Percentiles rank a stretch among this genome's conserved stretches.
Conservation (phyloP, 2,888 invertebrate species). For the Eulithis testata region DNA sequence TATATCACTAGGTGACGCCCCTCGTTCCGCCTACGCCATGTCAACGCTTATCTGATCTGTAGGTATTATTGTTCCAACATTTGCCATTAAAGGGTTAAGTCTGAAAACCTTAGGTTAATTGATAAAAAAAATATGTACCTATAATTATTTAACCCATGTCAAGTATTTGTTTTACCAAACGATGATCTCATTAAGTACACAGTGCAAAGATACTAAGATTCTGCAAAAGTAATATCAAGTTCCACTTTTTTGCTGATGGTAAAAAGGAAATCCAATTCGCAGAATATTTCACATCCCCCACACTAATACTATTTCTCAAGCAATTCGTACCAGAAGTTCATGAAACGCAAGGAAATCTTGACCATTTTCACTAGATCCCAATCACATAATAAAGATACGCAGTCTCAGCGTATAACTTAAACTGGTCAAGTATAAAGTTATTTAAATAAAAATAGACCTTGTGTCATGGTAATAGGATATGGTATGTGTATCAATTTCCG, state of each 20-base stretch:
- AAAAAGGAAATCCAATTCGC: conserved; percentile 46
- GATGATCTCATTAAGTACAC: too few species aligned
- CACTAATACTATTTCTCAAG: conserved; percentile 71
- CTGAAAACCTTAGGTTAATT: conserved; percentile 6
- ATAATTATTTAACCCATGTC: not conserved
- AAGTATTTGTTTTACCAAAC: too few species aligned
- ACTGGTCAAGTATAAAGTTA: conserved; percentile 47
- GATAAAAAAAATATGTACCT: not conserved
- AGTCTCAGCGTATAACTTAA: conserved; percentile 48
- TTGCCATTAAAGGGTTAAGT: conserved; percentile 44
- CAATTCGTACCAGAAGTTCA: conserved; percentile 77
- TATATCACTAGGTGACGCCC: conserved; percentile 67
- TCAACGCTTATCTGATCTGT: conserved; percentile 66
- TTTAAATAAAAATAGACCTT: conserved; percentile 49
- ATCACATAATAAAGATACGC: conserved; percentile 4
- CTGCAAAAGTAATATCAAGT: conserved; percentile 9
- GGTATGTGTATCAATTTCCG: conserved; percentile 78
- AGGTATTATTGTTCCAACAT: conserved; percentile 48
- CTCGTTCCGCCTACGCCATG: conserved; percentile 70
- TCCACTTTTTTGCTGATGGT: conserved; percentile 35
- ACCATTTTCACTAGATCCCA: conserved; percentile 42
- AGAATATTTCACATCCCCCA: conserved; percentile 55
- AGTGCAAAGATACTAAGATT: not conserved
- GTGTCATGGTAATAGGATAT: conserved; percentile 46
- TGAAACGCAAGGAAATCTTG: conserved; percentile 56